These are phyloP conservation scores for Macrosiphum euphorbiae DNA, from an alignment of 2,888 invertebrate species.

Conservation along the genomic window DNA sequence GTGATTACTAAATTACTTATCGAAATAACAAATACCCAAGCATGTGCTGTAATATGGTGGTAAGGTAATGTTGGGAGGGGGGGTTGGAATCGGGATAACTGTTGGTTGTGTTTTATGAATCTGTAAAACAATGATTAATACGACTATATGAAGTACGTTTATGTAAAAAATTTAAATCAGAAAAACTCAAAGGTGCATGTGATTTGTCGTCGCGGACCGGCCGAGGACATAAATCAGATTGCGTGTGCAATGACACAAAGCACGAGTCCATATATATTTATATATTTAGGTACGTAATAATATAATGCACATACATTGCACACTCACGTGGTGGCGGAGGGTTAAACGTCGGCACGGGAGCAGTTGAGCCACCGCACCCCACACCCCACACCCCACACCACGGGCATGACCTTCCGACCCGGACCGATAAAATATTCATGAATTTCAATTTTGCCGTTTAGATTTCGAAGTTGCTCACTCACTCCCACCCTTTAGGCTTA, in stretches of 20 bases:
- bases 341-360: background rate
- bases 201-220: background rate
- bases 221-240: background rate
- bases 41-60: background rate
- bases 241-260: background rate
- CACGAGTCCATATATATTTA: background rate
- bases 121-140: background rate
- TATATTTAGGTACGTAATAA: no score
- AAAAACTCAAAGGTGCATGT: background rate
- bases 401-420: background rate
- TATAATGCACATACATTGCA: background rate
- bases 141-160: background rate
- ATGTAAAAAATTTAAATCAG: background rate
- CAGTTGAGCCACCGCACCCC: no score
- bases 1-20: background rate
- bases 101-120: background rate
- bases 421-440: slow-evolving; percentile 45
- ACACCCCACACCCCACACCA: background rate
- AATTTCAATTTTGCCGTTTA: slow-evolving; percentile 40
- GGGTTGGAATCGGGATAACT: background rate
- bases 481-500: background rate
- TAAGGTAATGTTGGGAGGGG: background rate
- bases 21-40: background rate
- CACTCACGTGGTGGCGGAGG: background rate
- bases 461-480: background rate